A percentile compares a stretch with the other conserved stretches of the same genome.
phyloP scores from a whole-genome alignment of 2,797 vertebrate species.

The Enteromius treurensis region DNA sequence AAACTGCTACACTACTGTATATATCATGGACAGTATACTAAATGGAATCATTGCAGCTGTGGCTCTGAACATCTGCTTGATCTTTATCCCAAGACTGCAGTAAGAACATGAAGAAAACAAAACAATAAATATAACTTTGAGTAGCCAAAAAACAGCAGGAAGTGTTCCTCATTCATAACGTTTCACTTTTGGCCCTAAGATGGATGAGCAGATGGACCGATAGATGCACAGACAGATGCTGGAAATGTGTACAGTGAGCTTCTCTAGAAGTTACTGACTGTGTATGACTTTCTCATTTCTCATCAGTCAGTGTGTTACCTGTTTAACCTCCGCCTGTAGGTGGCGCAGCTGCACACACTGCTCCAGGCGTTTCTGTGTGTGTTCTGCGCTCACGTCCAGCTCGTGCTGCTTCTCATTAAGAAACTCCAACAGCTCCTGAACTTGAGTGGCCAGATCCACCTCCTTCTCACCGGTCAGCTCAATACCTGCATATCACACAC shows the following conservation, averaged over 20 bases:
- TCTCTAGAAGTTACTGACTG: neutral
- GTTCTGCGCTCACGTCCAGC: slow-evolving; percentile 90
- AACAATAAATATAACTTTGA: slow-evolving; percentile 2
- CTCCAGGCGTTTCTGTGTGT: slow-evolving; percentile 91
- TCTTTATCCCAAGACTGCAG: slow-evolving; percentile 8
- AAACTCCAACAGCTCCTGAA: slow-evolving; percentile 96
- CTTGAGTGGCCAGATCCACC: slow-evolving; percentile 93
- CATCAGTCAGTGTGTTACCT: slow-evolving; percentile 75
- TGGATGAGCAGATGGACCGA: neutral
- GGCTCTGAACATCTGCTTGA: neutral
- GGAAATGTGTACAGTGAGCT: neutral
- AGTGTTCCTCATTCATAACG: neutral
- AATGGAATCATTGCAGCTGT: neutral
- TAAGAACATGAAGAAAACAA: neutral
- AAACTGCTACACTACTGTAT: neutral
- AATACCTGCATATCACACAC: slow-evolving; percentile 80
- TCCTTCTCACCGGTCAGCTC: slow-evolving; percentile 97
- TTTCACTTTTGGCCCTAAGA: neutral
- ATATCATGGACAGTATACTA: neutral
- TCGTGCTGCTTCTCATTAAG: slow-evolving; percentile 98
- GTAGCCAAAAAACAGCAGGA: neutral
- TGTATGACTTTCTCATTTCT: neutral
- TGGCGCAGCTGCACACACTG: slow-evolving; percentile 95
- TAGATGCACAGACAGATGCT: neutral
- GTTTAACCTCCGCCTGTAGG: slow-evolving; percentile 95